phyloP scores from a whole-genome alignment of 2,888 invertebrate genomes.

The Ernsta delagoae region DNA sequence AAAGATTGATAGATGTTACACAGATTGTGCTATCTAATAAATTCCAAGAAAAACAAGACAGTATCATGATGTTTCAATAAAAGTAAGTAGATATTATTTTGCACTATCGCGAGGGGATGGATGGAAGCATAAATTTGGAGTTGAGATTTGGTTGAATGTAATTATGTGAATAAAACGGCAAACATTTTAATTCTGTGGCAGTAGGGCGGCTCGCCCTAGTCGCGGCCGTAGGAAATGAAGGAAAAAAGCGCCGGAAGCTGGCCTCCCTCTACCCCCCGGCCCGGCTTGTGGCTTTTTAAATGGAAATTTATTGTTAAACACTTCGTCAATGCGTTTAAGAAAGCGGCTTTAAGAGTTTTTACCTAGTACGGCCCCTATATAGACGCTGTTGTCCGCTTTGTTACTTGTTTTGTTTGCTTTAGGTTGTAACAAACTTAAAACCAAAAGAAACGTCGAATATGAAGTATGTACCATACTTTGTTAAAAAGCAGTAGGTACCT shows the following conservation, averaged over 20 bases:
- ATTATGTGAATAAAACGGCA: slow-evolving; percentile 49
- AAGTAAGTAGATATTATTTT: not conserved
- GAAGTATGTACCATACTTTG: not conserved
- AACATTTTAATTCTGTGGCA: slow-evolving; percentile 72
- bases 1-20: too few species aligned
- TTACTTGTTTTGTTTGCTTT: slow-evolving; percentile 1
- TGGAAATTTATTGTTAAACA: slow-evolving; percentile 85
- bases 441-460: too few species aligned
- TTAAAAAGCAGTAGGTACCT: not conserved
- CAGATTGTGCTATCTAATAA: not conserved
- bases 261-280: slow-evolving; percentile 52
- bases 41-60: not conserved
- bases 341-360: slow-evolving; percentile 67
- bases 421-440: too few species aligned
- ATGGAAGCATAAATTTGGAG: slow-evolving; percentile 31
- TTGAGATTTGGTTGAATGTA: slow-evolving; percentile 40
- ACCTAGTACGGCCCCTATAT: slow-evolving; percentile 58
- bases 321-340: slow-evolving; percentile 75
- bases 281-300: slow-evolving; percentile 81
- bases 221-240: slow-evolving; percentile 82
- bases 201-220: slow-evolving; percentile 69
- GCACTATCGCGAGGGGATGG: slow-evolving; percentile 16
- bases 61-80: slow-evolving; percentile 5
- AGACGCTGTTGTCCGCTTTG: slow-evolving; percentile 49
- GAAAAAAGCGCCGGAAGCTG: slow-evolving; percentile 82